Evolutionary conservation across 2,113 vertebrate genomes (phyloP), one percentile per base, ranked within the genome.

Genomic region (Pandion haliaetus): DNA sequence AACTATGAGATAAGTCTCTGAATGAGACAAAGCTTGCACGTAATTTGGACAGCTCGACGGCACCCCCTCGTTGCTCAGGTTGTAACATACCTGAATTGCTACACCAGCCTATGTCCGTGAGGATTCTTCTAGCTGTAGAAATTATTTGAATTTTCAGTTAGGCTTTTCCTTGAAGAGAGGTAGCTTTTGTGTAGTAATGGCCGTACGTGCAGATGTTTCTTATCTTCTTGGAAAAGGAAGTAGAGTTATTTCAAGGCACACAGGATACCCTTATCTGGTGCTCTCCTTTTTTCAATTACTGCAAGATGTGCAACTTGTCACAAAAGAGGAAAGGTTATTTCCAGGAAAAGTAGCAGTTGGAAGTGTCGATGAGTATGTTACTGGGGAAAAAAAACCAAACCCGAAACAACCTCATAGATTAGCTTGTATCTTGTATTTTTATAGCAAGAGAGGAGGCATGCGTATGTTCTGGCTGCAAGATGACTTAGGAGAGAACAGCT

Each of bases 191-290:
- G 66, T 54, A 58, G 34, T 47, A 70, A 69, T 26, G 62, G 32
- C 57, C 8, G 1, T 55, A n/a, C 8, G 5, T 74, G 57, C 94
- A 90, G 66, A 72, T 86, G 82, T 91, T 94, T 83, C 76, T 96
- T 97, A 93, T 91, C 95, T 82, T 74, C 32, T 78, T 55, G 40
- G 40, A 90, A 92, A 95, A 88, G 85, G 95, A 97, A 95, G 62
- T 52, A 84, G 44, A 84, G 70, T 86, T 93, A 92, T 67, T 95
- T 94, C 32, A 88, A 65, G 78, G 38, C 77, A 95, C 82, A 80
- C 54, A 97, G 86, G 91, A 91, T 89, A n/a, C 57, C 59, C 82
- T 92, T 95, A 72, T 86, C 91, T 97, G 57, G 79, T 63, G 28
- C 34, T 80, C 82, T 94, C 83, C 45, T 94, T 96, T 96, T 86